These are phyloP conservation scores for Stenodema calcarata DNA, from an alignment of 2,888 invertebrate species.

Conservation along the genomic window DNA sequence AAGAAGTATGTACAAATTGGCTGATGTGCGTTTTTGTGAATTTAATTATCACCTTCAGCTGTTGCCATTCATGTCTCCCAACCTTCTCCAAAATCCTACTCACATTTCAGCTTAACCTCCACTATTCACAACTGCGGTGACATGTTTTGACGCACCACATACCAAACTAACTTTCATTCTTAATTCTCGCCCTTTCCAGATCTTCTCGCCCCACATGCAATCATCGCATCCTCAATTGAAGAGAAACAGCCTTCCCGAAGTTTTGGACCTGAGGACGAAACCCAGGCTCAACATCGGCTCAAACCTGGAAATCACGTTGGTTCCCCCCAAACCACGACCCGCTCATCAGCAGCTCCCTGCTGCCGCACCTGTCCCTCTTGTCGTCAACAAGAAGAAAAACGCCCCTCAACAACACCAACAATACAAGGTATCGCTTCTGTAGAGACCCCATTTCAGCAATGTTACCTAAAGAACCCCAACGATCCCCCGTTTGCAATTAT, in stretches of 20 bases:
- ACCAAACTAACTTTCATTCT: too few relatives aligned
- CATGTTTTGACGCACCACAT: too few relatives aligned
- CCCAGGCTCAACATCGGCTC: slow-evolving; percentile 64
- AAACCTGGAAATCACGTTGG: slow-evolving; percentile 76
- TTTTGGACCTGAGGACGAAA: slow-evolving; percentile 72
- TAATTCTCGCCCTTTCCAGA: neutral
- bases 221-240: neutral
- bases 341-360: neutral
- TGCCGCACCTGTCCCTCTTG: neutral
- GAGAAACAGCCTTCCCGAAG: slow-evolving; percentile 63
- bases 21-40: too few relatives aligned
- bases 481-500: too few relatives aligned
- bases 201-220: slow-evolving; percentile 18
- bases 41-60: too few relatives aligned
- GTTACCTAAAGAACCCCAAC: too few relatives aligned
- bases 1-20: slow-evolving; percentile 64
- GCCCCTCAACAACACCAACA: slow-evolving; percentile 19
- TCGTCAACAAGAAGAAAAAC: neutral
- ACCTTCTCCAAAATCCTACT: too few relatives aligned
- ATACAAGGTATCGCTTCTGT: neutral
- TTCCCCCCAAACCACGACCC: slow-evolving; percentile 60
- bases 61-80: neutral
- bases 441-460: too few relatives aligned
- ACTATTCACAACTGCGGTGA: too few relatives aligned
- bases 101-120: too few relatives aligned